Percentiles rank a stretch among this genome's conserved stretches.
These are phyloP conservation scores for Myocastor coypus DNA, from an alignment of 2,113 vertebrate genomes.

Conservation along the genomic window DNA sequence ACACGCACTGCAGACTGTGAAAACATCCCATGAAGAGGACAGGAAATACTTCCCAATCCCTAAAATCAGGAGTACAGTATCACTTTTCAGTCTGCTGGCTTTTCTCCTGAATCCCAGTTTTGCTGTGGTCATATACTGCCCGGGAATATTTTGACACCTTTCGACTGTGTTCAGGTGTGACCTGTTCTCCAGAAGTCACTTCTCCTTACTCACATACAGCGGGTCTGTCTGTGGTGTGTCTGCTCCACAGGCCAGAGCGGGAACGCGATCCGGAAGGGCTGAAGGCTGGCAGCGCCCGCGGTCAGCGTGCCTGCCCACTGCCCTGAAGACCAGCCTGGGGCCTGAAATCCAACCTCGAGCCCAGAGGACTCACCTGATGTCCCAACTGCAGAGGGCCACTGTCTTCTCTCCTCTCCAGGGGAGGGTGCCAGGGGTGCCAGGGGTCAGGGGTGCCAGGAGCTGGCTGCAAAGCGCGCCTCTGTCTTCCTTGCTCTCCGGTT, in stretches of 20 bases:
- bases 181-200: neutral
- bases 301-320: neutral
- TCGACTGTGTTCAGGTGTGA: neutral
- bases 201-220: neutral
- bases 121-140: constrained; percentile 12
- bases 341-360: neutral
- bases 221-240: neutral
- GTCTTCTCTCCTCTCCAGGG: neutral
- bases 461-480: neutral
- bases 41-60: constrained; percentile 10
- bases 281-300: neutral
- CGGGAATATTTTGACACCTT: constrained; percentile 58
- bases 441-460: neutral
- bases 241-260: neutral
- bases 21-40: neutral
- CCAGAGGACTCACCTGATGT: neutral
- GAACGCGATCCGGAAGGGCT: neutral
- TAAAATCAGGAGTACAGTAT: constrained; percentile 31
- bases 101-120: constrained; percentile 6
- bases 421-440: neutral
- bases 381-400: neutral
- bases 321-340: neutral
- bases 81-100: neutral
- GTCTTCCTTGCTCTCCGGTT: neutral
- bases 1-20: neutral